These are phyloP conservation scores for Gastrophysa polygoni DNA, from an alignment of 2,888 invertebrate species.

Conservation along the genomic window DNA sequence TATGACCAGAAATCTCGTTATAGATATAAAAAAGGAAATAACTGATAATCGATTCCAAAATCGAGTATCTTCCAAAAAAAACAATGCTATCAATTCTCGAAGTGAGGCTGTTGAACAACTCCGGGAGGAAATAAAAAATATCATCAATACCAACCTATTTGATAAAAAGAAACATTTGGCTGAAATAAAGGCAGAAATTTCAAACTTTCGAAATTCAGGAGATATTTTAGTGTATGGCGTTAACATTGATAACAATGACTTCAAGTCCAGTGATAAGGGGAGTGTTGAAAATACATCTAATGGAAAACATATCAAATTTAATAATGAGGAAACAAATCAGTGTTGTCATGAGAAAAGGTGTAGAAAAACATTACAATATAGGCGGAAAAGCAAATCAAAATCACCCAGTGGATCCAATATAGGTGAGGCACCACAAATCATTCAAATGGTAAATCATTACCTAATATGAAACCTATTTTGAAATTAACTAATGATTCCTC, in stretches of 20 bases:
- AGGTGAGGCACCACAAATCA: background rate
- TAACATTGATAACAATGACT: conserved; percentile 2
- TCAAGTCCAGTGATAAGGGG: background rate
- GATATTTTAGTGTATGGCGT: conserved; percentile 19
- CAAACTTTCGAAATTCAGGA: conserved; percentile 14
- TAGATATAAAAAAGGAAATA: conserved; percentile 21
- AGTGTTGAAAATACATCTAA: background rate
- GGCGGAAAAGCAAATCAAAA: background rate
- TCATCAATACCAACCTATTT: conserved; percentile 13
- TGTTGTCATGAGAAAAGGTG: background rate
- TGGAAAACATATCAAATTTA: background rate
- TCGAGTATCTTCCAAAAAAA: background rate
- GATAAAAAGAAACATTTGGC: conserved; percentile 17
- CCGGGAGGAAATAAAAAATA: conserved; percentile 21
- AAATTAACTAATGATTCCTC: too few species aligned
- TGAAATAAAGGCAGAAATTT: conserved; percentile 24
- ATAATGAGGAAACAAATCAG: too few species aligned
- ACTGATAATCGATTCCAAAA: conserved; percentile 10
- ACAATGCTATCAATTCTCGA: background rate
- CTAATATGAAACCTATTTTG: too few species aligned
- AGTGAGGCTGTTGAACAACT: conserved; percentile 17
- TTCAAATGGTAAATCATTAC: too few species aligned
- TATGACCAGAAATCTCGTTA: conserved; percentile 5
- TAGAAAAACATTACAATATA: background rate
- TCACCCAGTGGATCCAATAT: background rate